These are phyloP conservation scores for Platalea minor DNA, from an alignment of 2,797 vertebrate species.

Conservation along the genomic window DNA sequence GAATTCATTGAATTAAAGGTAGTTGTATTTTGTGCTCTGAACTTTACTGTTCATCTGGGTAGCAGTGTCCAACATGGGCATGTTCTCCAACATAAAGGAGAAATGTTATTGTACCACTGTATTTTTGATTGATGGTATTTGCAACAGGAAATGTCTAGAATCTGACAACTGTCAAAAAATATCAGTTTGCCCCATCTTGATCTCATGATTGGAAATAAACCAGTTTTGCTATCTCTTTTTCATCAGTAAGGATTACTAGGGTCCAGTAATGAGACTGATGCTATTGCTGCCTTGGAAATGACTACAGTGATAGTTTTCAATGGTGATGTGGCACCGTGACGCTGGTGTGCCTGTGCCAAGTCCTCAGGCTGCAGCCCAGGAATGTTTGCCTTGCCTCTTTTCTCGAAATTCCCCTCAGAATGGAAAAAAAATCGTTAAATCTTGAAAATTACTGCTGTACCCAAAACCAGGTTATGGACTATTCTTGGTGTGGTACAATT, in stretches of 20 bases:
- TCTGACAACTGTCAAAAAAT: neutral
- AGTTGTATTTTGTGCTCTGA: neutral
- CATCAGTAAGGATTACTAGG: neutral
- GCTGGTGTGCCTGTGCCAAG: neutral
- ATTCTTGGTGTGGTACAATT: neutral
- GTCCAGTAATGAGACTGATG: neutral
- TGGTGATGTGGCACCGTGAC: rapidly evolving
- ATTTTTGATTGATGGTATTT: neutral
- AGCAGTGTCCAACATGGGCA: neutral
- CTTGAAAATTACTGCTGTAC: neutral
- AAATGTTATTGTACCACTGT: neutral
- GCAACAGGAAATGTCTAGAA: neutral
- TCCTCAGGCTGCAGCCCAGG: neutral
- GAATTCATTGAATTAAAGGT: neutral
- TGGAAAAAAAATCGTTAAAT: neutral
- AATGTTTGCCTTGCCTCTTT: neutral
- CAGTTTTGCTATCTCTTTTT: neutral
- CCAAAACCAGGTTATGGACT: neutral
- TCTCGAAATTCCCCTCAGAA: neutral
- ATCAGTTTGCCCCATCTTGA: neutral
- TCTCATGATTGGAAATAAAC: neutral
- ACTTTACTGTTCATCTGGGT: neutral
- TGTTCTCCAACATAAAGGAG: neutral
- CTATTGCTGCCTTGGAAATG: neutral
- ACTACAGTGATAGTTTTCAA: neutral